Evolutionary conservation across 2,797 vertebrate genomes (phyloP), one percentile per base, ranked within the genome.

Genomic region (Hephaestus fuliginosus): DNA sequence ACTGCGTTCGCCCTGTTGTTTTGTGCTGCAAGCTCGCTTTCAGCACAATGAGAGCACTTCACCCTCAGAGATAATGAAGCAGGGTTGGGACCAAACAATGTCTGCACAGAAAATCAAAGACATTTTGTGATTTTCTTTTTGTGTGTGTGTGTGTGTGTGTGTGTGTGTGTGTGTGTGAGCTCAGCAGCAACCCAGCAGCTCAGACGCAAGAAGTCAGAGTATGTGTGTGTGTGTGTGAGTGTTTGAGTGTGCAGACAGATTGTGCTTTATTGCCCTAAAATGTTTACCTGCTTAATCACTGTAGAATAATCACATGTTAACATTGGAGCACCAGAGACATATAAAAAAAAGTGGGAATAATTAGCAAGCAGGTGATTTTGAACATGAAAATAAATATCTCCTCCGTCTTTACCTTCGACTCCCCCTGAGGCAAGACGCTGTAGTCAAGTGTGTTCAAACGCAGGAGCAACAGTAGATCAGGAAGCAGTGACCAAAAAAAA

Each of bases 201-300:
- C 55, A 62, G 63, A 72, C 18, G 11, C 65, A 60, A 39, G 46
- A 71, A 76, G 25, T 63, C 61, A 8, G 68, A 7, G 44, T 60
- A 49, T 44, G 58, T 13, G 46, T 46, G 44, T 33, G 30, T n/a
- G 63, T 18, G 41, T 61, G 63, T 18, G 41, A 57, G 63, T 18
- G 41, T 61, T 60, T 20, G 36, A 53, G 49, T 48, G 58, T 15
- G 48, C 41, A 73, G 62, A 80, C 81, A 86, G 79, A 81, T 78
- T 78, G 78, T 63, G 74, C 74, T 81, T 88, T 81, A 85, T 80
- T 64, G 46, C 65, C 78, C 71, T 71, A 72, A 86, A 86, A 87
- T 80, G 74, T 88, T 93, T 87, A 88, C 80, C 72, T 78, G 69
- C 76, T 73, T 86, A 89, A 92, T 89, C 86, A 60, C 43, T 58